A percentile compares a stretch with the other conserved stretches of the same genome.
Evolutionary conservation across 2,113 vertebrate species (phyloP).

Genomic region (Anas platyrhynchos): DNA sequence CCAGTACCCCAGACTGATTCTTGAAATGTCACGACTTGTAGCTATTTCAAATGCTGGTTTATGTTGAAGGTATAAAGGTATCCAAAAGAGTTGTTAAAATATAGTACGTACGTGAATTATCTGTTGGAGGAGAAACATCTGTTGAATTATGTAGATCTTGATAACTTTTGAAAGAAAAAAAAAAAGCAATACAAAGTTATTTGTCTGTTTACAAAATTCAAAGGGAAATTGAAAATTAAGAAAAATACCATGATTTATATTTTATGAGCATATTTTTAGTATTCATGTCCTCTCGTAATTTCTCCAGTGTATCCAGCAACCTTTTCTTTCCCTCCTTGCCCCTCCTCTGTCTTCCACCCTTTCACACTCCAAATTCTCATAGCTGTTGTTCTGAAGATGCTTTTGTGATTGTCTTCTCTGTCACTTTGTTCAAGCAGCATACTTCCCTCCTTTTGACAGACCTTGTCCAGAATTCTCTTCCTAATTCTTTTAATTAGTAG

Average conservation of each 20-base stretch:
- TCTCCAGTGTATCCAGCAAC: background rate
- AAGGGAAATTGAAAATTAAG: background rate
- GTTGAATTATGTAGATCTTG: background rate
- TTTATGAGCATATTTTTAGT: background rate
- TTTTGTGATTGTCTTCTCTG: background rate
- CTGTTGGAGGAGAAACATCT: background rate
- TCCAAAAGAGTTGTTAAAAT: background rate
- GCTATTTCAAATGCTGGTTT: background rate
- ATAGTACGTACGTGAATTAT: background rate
- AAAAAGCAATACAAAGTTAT: background rate
- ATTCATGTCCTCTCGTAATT: background rate
- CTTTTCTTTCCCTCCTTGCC: background rate
- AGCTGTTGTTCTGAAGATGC: background rate
- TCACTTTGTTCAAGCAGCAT: background rate
- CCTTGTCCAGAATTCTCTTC: background rate
- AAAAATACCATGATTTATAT: background rate
- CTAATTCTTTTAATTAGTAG: background rate
- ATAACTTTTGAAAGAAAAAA: background rate
- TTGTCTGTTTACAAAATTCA: background rate
- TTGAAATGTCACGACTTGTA: background rate
- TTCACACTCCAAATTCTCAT: background rate
- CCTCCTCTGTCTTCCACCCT: background rate
- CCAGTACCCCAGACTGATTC: background rate
- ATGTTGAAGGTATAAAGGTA: background rate
- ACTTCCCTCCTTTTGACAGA: background rate